Evolutionary conservation across 1,140 invertebrate species (phyloP).

Genomic region (Cyclargus thomasi): DNA sequence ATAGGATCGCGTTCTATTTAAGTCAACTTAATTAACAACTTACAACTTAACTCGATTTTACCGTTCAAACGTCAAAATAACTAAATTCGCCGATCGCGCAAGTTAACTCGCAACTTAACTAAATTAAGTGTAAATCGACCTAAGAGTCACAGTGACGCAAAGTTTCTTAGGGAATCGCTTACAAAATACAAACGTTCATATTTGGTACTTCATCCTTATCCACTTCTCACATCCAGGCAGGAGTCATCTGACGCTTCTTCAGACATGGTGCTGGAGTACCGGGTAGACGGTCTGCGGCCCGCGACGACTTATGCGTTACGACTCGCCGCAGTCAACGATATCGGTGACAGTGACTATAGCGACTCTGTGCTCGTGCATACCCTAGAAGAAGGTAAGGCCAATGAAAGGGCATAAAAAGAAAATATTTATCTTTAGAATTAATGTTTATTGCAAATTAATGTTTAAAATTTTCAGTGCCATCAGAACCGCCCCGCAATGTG

Average conservation of each 20-base stretch:
- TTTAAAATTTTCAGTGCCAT: conserved; percentile 78
- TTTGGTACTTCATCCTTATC: neutral
- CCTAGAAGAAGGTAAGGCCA: conserved; percentile 82
- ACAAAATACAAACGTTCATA: too few species aligned
- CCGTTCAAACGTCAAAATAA: too few species aligned
- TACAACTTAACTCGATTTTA: too few species aligned
- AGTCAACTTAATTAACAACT: too few species aligned
- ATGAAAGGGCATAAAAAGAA: neutral
- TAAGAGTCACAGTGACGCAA: too few species aligned
- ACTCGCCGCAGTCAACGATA: conserved; percentile 87
- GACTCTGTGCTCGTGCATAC: conserved; percentile 84
- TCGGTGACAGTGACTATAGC: conserved; percentile 87
- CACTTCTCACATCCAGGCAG: conserved; percentile 36
- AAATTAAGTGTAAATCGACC: too few species aligned
- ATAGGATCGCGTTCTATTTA: too few species aligned
- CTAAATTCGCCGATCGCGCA: too few species aligned
- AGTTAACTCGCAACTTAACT: too few species aligned
- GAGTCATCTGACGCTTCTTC: conserved; percentile 43
- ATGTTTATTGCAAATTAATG: conserved; percentile 8
- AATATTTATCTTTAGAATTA: too few species aligned
- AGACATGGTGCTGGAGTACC: conserved; percentile 61
- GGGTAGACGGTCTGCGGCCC: conserved; percentile 79
- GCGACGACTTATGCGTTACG: conserved; percentile 86
- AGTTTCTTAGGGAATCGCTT: too few species aligned
- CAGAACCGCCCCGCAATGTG: conserved; percentile 86